Evolutionary conservation across 2,888 invertebrate genomes (phyloP), one percentile per base, ranked within the genome.

Genomic region (Callyntrura guangdongensis): DNA sequence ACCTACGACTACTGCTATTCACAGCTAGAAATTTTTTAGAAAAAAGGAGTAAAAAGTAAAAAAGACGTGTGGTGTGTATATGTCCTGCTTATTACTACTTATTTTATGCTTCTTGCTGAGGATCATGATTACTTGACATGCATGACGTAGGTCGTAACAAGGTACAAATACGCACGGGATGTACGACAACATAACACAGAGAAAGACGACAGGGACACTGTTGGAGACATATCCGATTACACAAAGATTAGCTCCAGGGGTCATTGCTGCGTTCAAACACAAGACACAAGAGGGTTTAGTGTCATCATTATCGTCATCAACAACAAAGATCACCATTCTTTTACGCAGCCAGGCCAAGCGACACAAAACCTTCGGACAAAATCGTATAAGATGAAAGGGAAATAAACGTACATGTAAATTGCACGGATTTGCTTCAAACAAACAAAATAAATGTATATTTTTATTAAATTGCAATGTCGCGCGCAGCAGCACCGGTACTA

Each of bases 191-290:
- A 72, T 45, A 86, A n/a, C 14, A 69, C 25, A 64, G 36, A 69
- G 56, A 20, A 20, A 61, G 74, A 47, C 74, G 74, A 86, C 74
- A 74, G 74, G 77, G 77, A 25, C 89, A 53, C 89, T 17, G 84
- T 89, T 47, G 84, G 84, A 69, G 82, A 72, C 72, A 89, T 84
- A 89, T 89, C 84, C 89, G 91, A 91, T 91, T 91, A 91, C 88
- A 89, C 59, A 91, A 86, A 91, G 91, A 91, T 91, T 91, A 91
- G 84, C 91, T 81, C 14, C 87, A 45, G 91, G 91, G 91, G 91
- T 85, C 89, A 90, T 79, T 89, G 59, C 86, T 79, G 74, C 77
- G 53, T 56, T 36, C 72, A 47, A 45, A 22, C 61, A 20, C 77
- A 77, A 47, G 64, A 77, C 72, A 84, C 84, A 84, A 89, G 81